Evolutionary conservation across 2,113 vertebrate genomes (phyloP).

Genomic region (Sapajus apella): DNA sequence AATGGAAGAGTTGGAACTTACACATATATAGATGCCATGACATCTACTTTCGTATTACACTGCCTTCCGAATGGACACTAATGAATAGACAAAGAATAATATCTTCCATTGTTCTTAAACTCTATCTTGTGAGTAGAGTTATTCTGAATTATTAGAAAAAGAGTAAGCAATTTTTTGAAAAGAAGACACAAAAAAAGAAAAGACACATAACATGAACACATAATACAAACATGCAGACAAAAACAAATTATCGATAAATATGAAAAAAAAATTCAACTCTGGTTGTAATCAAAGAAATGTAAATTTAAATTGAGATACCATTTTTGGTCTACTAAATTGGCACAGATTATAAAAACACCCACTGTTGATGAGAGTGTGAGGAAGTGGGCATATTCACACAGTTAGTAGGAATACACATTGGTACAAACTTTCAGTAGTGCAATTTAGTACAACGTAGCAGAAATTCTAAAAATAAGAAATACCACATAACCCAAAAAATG

Average conservation of each 20-base stretch:
- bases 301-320: conserved; percentile 37
- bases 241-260: neutral
- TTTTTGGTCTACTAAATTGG: conserved; percentile 45
- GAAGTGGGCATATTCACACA: neutral
- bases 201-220: neutral
- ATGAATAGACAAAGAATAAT: neutral
- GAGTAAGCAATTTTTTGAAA: conserved; percentile 27
- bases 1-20: neutral
- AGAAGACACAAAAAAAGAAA: neutral
- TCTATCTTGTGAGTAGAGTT: neutral
- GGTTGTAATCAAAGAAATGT: neutral
- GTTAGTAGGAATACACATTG: neutral
- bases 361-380: neutral
- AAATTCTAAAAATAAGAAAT: conserved; percentile 24
- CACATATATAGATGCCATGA: neutral
- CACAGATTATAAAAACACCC: conserved; percentile 10
- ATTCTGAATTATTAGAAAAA: conserved; percentile 32
- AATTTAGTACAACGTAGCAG: neutral
- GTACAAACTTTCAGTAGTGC: conserved; percentile 10
- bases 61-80: neutral
- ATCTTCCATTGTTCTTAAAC: neutral
- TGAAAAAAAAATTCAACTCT: conserved; percentile 30
- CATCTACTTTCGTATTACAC: neutral
- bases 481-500: neutral
- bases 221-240: neutral